phyloP scores from a whole-genome alignment of 92 coral and sea anemone genomes.

The Zoanthus gigantus region DNA sequence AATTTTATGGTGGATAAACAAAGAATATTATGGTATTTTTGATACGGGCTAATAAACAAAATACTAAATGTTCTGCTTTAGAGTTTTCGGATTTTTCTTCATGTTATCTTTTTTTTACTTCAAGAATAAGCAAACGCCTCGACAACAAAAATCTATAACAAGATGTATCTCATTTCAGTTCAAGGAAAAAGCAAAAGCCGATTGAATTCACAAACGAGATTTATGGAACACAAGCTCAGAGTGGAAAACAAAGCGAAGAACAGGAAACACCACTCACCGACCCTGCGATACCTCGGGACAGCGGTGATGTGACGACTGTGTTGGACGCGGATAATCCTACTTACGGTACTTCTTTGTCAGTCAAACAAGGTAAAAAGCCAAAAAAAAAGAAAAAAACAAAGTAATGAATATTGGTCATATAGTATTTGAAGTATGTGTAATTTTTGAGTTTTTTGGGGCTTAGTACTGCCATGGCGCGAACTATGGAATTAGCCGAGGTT shows the following conservation, averaged over 20 bases:
- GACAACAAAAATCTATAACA: background rate
- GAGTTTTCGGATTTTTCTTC: too few relatives aligned
- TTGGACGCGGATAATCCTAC: conserved; percentile 3
- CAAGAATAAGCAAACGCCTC: too few relatives aligned
- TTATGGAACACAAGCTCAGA: background rate
- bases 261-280: conserved; percentile 3
- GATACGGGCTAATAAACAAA: too few relatives aligned
- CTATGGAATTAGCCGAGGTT: too few relatives aligned
- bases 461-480: too few relatives aligned
- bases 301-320: conserved; percentile 1
- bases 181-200: background rate
- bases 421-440: too few relatives aligned
- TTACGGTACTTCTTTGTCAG: background rate
- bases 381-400: background rate
- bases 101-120: too few relatives aligned
- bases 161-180: background rate
- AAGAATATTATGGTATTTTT: too few relatives aligned
- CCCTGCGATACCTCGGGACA: background rate
- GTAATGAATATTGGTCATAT: background rate
- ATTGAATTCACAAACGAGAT: background rate
- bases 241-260: background rate
- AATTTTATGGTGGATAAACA: too few relatives aligned
- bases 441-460: too few relatives aligned
- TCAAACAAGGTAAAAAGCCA: background rate
- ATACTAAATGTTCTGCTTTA: too few relatives aligned